These are phyloP conservation scores for Strongylocentrotus purpuratus DNA, from an alignment of 35 echinoderm and acorn worm species.

Conservation along the genomic window DNA sequence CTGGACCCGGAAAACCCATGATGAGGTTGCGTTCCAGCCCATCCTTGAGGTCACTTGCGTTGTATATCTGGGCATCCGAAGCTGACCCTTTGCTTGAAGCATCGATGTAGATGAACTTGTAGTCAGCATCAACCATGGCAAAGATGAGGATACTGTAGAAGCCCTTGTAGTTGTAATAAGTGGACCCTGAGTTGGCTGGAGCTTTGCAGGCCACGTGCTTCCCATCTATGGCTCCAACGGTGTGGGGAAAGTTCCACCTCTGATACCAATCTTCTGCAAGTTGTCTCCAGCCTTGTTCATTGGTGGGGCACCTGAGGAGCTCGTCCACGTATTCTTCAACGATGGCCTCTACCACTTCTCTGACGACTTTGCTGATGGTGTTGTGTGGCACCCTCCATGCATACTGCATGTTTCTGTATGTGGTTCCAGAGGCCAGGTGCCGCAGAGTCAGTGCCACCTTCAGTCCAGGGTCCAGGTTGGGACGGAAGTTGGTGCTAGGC, in stretches of 20 bases:
- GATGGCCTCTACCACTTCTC: conserved; percentile 66
- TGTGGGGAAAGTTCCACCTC: conserved; percentile 84
- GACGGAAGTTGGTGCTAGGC: not conserved
- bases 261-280: conserved; percentile 31
- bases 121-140: conserved; percentile 57
- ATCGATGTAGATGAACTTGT: conserved; percentile 51
- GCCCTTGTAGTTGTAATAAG: conserved; percentile 49
- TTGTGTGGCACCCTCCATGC: conserved; percentile 60
- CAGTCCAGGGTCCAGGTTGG: conserved; percentile 33
- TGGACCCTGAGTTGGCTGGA: conserved; percentile 35
- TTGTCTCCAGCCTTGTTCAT: conserved; percentile 19
- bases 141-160: conserved; percentile 52
- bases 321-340: conserved; percentile 63
- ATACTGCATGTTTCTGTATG: conserved; percentile 58
- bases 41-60: too few relatives aligned
- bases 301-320: conserved; percentile 50
- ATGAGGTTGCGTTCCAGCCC: too few relatives aligned
- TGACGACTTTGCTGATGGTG: conserved; percentile 44
- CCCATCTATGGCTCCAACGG: conserved; percentile 64
- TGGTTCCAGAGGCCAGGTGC: conserved; percentile 53
- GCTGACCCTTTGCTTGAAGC: not conserved
- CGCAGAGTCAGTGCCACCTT: conserved; percentile 57
- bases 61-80: conserved; percentile 53
- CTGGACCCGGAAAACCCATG: too few relatives aligned
- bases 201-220: conserved; percentile 67